A percentile compares a stretch with the other conserved stretches of the same genome.
phyloP scores from a whole-genome alignment of 2,888 invertebrate genomes.

The Synergus gifuensis region DNA sequence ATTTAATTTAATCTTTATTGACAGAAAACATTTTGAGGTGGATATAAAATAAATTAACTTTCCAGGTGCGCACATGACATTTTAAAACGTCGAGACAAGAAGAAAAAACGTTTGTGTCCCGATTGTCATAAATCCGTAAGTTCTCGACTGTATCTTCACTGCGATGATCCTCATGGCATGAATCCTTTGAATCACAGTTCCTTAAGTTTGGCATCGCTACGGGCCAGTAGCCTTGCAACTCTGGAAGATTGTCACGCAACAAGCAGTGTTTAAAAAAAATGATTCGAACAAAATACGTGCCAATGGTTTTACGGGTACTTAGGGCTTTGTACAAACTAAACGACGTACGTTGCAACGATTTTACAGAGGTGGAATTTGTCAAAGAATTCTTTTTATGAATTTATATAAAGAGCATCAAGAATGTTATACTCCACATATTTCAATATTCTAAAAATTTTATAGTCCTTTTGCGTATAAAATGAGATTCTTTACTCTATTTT shows the following conservation, averaged over 20 bases:
- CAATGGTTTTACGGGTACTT: constrained; percentile 38
- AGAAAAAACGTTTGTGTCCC: constrained; percentile 84
- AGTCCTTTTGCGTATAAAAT: background rate
- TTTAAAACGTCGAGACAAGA: constrained; percentile 82
- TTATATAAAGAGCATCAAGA: background rate
- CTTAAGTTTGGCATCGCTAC: constrained; percentile 77
- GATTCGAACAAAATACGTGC: constrained; percentile 47
- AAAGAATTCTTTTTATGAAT: background rate
- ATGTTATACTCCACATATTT: background rate
- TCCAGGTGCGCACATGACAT: constrained; percentile 85
- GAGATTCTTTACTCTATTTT: background rate
- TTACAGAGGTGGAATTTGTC: background rate
- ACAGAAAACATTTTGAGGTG: too few species aligned
- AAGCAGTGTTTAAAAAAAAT: constrained; percentile 71
- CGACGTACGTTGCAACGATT: constrained; percentile 19
- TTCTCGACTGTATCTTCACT: constrained; percentile 83
- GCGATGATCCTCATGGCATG: constrained; percentile 77
- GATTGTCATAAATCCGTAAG: constrained; percentile 85
- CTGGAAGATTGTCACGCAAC: constrained; percentile 76
- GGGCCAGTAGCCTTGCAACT: constrained; percentile 75
- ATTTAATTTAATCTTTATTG: background rate
- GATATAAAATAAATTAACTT: constrained; percentile 28
- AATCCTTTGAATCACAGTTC: constrained; percentile 77
- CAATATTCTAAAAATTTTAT: background rate
- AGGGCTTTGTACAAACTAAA: constrained; percentile 29